Evolutionary conservation across 2,797 vertebrate species (phyloP).

Genomic region (Macropodus opercularis): DNA sequence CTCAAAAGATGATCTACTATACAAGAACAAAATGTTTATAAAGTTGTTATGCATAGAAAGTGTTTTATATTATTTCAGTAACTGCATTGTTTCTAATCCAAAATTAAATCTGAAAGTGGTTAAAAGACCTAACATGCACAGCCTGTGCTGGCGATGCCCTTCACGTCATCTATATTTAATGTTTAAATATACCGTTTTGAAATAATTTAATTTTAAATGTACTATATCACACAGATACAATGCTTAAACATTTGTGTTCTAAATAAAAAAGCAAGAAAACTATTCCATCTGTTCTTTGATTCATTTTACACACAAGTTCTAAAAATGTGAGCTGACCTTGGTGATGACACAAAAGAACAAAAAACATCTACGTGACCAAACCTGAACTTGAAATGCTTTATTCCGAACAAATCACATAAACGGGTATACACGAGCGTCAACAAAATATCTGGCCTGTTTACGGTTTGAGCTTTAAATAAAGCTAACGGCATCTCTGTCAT

Average conservation of each 20-base stretch:
- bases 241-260: conserved; percentile 80
- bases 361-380: conserved; percentile 3
- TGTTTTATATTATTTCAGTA: conserved; percentile 71
- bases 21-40: conserved; percentile 10
- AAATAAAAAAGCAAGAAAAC: conserved; percentile 71
- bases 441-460: background rate
- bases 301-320: conserved; percentile 27
- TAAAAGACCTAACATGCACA: conserved; percentile 55
- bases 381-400: background rate
- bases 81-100: conserved; percentile 73
- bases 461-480: conserved; percentile 11
- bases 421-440: background rate
- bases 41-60: conserved; percentile 69
- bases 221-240: conserved; percentile 81
- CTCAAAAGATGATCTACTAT: conserved; percentile 13
- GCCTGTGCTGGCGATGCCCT: conserved; percentile 57
- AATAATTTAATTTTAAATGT: conserved; percentile 86
- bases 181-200: conserved; percentile 81
- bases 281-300: conserved; percentile 40
- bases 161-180: conserved; percentile 80
- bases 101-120: conserved; percentile 56
- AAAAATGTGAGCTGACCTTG: background rate
- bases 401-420: conserved; percentile 1
- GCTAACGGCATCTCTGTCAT: conserved; percentile 25
- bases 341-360: background rate